These are phyloP conservation scores for Lampropteryx suffumata DNA, from an alignment of 2,888 invertebrate genomes.

Conservation along the genomic window DNA sequence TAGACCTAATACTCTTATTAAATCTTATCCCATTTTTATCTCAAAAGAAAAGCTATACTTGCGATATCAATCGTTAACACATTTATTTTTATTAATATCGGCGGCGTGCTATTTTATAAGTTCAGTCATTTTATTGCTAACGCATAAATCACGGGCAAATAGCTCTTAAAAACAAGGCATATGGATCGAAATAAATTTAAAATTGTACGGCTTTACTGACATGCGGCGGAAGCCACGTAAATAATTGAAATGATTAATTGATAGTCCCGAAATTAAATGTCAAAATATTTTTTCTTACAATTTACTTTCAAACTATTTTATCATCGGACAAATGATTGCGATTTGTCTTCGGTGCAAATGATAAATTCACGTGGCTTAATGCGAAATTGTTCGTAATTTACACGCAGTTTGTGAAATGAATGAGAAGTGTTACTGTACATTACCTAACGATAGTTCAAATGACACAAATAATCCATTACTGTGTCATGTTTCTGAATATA, in stretches of 20 bases:
- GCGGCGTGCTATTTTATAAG: constrained; percentile 1
- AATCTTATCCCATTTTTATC: constrained; percentile 12
- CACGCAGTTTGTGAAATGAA: constrained; percentile 4
- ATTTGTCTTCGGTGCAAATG: constrained; percentile 10
- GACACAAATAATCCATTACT: background rate
- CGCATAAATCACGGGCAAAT: background rate
- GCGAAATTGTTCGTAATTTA: constrained; percentile 1
- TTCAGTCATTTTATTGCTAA: background rate
- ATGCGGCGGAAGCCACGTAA: background rate
- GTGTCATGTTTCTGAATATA: background rate
- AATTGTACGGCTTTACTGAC: background rate
- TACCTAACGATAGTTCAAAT: background rate
- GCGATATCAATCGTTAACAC: constrained; percentile 5
- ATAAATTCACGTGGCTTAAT: constrained; percentile 1
- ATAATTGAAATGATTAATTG: constrained; percentile 15
- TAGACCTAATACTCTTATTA: background rate
- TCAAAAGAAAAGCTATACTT: constrained; percentile 4
- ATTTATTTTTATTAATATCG: constrained; percentile 3
- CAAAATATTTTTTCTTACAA: constrained; percentile 12
- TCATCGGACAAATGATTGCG: constrained; percentile 10
- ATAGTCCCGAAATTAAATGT: constrained; percentile 8
- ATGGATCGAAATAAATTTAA: background rate
- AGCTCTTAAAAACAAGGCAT: background rate
- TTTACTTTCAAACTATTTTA: constrained; percentile 6
- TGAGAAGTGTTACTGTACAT: background rate